These are phyloP conservation scores for Maconellicoccus hirsutus DNA, from an alignment of 1,140 invertebrate species.

Conservation along the genomic window DNA sequence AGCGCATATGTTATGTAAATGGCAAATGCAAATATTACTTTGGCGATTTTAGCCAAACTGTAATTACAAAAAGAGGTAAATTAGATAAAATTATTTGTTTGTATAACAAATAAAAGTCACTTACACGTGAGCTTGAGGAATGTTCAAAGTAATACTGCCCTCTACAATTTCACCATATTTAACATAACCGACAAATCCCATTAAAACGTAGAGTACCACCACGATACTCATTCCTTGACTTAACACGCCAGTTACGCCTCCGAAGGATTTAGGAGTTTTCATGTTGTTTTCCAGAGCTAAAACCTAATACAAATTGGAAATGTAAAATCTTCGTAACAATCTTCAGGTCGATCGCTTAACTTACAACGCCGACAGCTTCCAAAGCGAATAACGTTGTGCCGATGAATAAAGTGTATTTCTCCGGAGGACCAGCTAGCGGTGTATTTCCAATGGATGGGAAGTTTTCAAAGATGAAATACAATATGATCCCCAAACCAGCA, in stretches of 20 bases:
- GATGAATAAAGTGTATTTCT: constrained; percentile 60
- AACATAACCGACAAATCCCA: constrained; percentile 74
- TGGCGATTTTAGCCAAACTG: constrained; percentile 67
- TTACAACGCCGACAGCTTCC: constrained; percentile 76
- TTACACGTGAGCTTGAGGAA: constrained; percentile 39
- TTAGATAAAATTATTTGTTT: no score
- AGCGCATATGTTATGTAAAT: constrained; percentile 84
- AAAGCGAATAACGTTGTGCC: constrained; percentile 80
- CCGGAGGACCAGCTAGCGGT: constrained; percentile 41
- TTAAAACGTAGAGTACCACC: constrained; percentile 52
- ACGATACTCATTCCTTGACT: constrained; percentile 67
- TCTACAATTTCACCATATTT: constrained; percentile 52
- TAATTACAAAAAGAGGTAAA: constrained; percentile 29
- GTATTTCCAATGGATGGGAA: constrained; percentile 45
- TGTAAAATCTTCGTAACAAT: constrained; percentile 10
- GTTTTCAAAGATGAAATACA: constrained; percentile 52
- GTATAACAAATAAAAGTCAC: no score
- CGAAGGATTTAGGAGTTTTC: constrained; percentile 61
- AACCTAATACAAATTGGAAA: no score
- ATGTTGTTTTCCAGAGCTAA: constrained; percentile 78
- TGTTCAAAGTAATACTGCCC: constrained; percentile 61
- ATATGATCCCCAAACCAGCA: constrained; percentile 52
- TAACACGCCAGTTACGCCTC: constrained; percentile 56
- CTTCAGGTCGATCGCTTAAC: constrained; percentile 41
- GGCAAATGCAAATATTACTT: constrained; percentile 70